phyloP scores from a whole-genome alignment of 2,113 vertebrate genomes.

The cat (Felis catus) region F.catus_Fca126_mat1.0 CM031426.1:61519001-61519500 shows the following conservation, averaged over 20 bases:
- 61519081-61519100: rapidly evolving
- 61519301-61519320: not conserved
- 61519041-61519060: not conserved
- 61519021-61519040: not conserved
- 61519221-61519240: not conserved
- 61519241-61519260: too few species aligned
- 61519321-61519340: not conserved
- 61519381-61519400: not conserved
- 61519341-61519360: not conserved
- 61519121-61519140: not conserved
- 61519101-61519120: rapidly evolving
- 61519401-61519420: too few species aligned
- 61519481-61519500: too few species aligned
- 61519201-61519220: rapidly evolving
- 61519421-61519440: too few species aligned
- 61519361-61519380: not conserved
- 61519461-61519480: rapidly evolving
- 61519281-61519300: not conserved
- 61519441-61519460: rapidly evolving
- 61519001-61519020: not conserved
- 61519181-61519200: rapidly evolving
- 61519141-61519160: rapidly evolving
- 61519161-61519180: not conserved
- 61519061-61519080: rapidly evolving
- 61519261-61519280: not conserved